A percentile compares a stretch with the other conserved stretches of the same genome.
phyloP scores from a whole-genome alignment of 2,888 invertebrate species.

The Magallana nippona region DNA sequence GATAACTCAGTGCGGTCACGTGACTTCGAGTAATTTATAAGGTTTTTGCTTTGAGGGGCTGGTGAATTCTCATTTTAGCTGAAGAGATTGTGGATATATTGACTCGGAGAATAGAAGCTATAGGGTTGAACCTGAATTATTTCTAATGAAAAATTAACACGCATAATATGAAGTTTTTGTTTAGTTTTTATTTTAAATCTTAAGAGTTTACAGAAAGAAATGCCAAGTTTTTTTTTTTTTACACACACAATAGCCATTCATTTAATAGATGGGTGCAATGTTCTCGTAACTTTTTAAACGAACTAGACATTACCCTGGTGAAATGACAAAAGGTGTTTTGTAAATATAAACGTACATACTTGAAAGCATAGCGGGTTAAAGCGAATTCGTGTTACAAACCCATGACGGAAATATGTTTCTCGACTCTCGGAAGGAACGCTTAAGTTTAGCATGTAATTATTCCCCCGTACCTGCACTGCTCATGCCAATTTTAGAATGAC shows the following conservation, averaged over 20 bases:
- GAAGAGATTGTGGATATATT: not conserved
- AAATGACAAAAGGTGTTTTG: constrained; percentile 4
- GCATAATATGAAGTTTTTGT: too few species aligned
- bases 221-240: too few species aligned
- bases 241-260: not conserved
- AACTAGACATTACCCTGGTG: not conserved
- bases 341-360: not conserved
- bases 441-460: not conserved
- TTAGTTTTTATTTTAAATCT: too few species aligned
- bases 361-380: not conserved
- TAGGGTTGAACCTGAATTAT: not conserved
- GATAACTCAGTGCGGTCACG: constrained; percentile 49
- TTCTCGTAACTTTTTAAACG: not conserved
- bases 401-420: not conserved
- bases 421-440: not conserved
- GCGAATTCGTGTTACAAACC: not conserved
- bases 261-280: not conserved
- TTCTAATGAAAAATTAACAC: too few species aligned
- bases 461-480: not conserved
- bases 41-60: constrained; percentile 28
- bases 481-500: not conserved
- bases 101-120: not conserved
- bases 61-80: not conserved
- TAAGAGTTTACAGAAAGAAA: not conserved
- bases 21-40: constrained; percentile 49